A percentile compares a stretch with the other conserved stretches of the same genome.
Evolutionary conservation across 2,113 vertebrate genomes (phyloP).

Genomic region (Nestor notabilis): DNA sequence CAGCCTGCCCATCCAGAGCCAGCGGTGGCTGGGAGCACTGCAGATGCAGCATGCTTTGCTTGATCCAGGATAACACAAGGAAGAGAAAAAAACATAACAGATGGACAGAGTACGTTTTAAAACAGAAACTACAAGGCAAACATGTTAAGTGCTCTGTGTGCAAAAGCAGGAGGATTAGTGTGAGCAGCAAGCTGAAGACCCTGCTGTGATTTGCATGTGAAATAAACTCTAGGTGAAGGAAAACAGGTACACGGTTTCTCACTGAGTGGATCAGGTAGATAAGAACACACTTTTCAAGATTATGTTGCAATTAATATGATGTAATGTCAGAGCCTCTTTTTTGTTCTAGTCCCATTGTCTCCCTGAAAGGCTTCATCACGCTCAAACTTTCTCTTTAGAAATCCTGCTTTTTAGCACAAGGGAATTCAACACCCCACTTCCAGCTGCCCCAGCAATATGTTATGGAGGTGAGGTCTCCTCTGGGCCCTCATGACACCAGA

Average conservation of each 20-base stretch:
- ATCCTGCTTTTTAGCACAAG: neutral
- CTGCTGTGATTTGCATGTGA: neutral
- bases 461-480: neutral
- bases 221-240: neutral
- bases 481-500: neutral
- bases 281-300: neutral
- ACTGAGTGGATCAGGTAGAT: neutral
- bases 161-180: neutral
- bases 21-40: accelerated
- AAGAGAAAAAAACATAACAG: neutral
- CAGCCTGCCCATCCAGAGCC: neutral
- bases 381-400: neutral
- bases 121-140: neutral
- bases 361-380: neutral
- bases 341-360: neutral
- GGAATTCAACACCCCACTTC: neutral
- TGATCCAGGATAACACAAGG: neutral
- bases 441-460: neutral
- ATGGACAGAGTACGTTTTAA: neutral
- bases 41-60: neutral
- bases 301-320: neutral
- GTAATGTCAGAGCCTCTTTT: neutral
- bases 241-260: neutral
- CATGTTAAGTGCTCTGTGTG: neutral
- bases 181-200: neutral